Base-by-base conservation (phyloP, 2,797 vertebrate genomes). In the Sebastes hopkinsi region DNA sequence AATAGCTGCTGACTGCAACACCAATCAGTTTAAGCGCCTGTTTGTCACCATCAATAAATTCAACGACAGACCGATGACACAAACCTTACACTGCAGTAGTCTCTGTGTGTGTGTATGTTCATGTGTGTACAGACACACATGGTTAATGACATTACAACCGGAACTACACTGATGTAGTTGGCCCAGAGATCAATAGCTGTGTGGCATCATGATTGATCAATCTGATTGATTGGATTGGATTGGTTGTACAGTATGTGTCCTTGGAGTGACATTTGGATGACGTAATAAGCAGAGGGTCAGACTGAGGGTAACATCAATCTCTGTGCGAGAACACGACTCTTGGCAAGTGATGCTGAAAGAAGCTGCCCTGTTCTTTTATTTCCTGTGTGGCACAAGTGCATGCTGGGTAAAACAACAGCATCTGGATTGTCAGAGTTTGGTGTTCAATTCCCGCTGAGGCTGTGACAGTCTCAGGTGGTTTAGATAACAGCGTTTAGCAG, bases 171-270 rank as follows among this genome's bases (percentile, higher is more conserved):
- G n/a, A 65, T 42, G n/a, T 7, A 50, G 56, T 72, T 23, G 3
- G 1, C 16, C 14, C 2, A 22, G 6, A n/a, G 34, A 84, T 89
- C 82, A 65, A 87, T 91, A 82, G 32, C 61, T 29, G 34, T 54
- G 54, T 27, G 7, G 58, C 29, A 25, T 56, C 29, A 25, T 56
- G 72, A 83, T 42, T 69, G 76, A 87, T 91, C 87, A 52, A 89
- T 92, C 18, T 9, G 22, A 84, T 82, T 73, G 80, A 89, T 73
- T 66, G 72, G 80, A 89, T 73, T 66, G 72, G 61, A 85, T 68
- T 6, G 56, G 22, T 71, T 77, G 62, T 42, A 42, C 38, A 42
- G 38, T 14, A 29, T 66, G 27, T 76, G 86, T 81, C 90, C 88
- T 89, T 72, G 68, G 66, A 10, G 18, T 81, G 77, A 85, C 77